A percentile compares a stretch with the other conserved stretches of the same genome.
phyloP scores from a whole-genome alignment of 2,113 vertebrate species.

The Antidorcas marsupialis region DNA sequence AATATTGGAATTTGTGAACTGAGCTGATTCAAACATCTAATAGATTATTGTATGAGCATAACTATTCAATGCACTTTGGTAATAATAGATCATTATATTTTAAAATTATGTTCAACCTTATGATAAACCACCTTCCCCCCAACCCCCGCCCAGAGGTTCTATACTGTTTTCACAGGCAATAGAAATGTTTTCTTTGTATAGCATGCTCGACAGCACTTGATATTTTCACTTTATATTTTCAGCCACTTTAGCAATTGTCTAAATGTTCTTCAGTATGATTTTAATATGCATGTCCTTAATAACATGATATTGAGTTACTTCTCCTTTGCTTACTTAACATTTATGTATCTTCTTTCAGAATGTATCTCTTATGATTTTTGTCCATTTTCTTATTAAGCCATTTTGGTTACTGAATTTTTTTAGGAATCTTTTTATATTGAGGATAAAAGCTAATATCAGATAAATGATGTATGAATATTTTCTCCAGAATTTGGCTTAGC shows the following conservation, averaged over 20 bases:
- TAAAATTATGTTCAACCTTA: background rate
- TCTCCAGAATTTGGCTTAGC: background rate
- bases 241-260: background rate
- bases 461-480: background rate
- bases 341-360: background rate
- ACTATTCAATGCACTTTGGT: too few species aligned
- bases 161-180: background rate
- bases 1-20: background rate
- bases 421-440: background rate
- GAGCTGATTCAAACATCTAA: too few species aligned
- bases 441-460: background rate
- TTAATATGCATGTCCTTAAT: background rate
- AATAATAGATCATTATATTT: background rate
- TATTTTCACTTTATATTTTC: background rate
- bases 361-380: background rate
- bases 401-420: background rate
- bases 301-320: background rate
- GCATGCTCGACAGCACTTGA: background rate
- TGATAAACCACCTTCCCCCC: background rate
- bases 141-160: background rate
- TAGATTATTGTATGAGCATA: too few species aligned
- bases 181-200: background rate
- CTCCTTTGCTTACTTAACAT: background rate
- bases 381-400: background rate
- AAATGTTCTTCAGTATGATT: background rate